A percentile compares a stretch with the other conserved stretches of the same genome.
Conservation (phyloP, 2,113 vertebrate genomes). For the Gnathonemus echidnorhynchus region DNA sequence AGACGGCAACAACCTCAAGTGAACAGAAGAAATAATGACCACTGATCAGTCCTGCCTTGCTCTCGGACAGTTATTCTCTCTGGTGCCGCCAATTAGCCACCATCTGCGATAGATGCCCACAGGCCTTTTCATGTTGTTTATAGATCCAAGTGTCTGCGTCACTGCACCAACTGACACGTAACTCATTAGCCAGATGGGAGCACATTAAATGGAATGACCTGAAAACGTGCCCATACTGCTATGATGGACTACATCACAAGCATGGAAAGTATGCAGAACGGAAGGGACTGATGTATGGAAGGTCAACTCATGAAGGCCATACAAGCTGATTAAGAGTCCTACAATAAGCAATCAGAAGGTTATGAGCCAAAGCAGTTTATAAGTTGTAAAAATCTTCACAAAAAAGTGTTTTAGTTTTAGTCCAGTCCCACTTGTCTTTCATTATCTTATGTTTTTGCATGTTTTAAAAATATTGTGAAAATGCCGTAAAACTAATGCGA, state of each 20-base stretch:
- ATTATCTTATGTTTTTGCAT: not conserved
- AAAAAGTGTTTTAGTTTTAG: not conserved
- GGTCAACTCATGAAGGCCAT: not conserved
- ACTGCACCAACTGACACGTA: not conserved
- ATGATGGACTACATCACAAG: not conserved
- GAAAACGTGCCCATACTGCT: not conserved
- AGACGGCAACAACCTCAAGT: not conserved
- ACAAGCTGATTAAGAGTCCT: not conserved
- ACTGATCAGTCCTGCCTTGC: not conserved
- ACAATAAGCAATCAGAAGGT: not conserved
- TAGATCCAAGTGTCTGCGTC: not conserved
- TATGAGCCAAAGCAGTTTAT: not conserved
- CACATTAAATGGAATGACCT: not conserved
- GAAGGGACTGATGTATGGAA: not conserved
- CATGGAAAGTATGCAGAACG: not conserved
- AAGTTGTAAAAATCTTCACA: not conserved
- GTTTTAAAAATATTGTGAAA: not conserved
- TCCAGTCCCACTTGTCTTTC: not conserved
- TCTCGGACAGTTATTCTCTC: not conserved
- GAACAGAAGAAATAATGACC: not conserved
- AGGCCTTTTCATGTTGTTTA: not conserved
- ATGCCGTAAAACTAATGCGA: not conserved
- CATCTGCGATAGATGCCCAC: not conserved
- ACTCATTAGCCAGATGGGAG: slow-evolving; percentile 9
- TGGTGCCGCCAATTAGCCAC: not conserved